Base-by-base conservation (phyloP, 2,797 vertebrate genomes). In the Diglossa cyanea region DNA sequence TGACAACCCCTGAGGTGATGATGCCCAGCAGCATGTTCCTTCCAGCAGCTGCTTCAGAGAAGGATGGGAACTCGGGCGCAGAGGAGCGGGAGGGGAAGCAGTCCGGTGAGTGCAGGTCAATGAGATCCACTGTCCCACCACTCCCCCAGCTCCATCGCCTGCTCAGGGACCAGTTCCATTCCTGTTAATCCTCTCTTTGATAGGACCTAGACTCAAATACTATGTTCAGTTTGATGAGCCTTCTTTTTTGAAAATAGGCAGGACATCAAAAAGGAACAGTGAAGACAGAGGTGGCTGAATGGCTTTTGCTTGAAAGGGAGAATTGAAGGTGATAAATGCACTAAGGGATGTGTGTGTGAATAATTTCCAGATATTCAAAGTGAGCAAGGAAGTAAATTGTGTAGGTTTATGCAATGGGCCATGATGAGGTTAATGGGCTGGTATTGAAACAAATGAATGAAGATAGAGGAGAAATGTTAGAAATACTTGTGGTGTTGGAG, bases 11-110 rank as follows among this genome's bases (percentile, higher is more conserved):
- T 51, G 99, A 99, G 97, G 99, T 98, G 95, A 97, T 98, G 94
- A 98, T 99, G 98, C 99, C 99, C 97, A 99, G 98, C 95, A 99
- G 98, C 97, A 99, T 99, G 99, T 99, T 99, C 88, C 98, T 99
- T 91, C 99, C 99, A 11, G 98, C 99, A 47, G 97, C 98, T 3
- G 95, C 98, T 97, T 98, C 98, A 63, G 99, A 99, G 55, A 98
- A 97, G 92, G 99, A 99, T 4, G 98, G 98, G 80, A 98, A 97
- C 93, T 97, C 98, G 2, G 98, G 92, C 53, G 18, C 97, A 54
- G 99, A 99, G 83, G 98, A 99, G 70, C 94, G 97, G 51, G 60
- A 61, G 39, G 98, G 98, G 97, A 99, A 99, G 92, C 98, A 98
- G 96, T 92, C 98, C 95, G 99, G 99, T 99, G 94, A 98, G 99